phyloP scores from a whole-genome alignment of 2,113 vertebrate genomes.

The Propithecus coquereli region DNA sequence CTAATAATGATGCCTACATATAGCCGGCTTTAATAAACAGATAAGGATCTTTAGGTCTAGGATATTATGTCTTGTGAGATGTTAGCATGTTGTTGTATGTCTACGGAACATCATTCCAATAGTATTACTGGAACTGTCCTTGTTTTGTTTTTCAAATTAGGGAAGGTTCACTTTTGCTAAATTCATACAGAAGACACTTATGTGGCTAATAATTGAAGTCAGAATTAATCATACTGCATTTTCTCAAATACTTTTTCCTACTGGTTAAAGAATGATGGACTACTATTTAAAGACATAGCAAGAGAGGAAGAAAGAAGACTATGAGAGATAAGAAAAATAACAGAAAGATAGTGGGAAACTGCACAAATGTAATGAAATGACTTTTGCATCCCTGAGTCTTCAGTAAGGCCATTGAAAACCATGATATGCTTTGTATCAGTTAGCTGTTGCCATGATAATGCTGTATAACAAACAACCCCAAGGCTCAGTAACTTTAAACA shows the following conservation, averaged over 20 bases:
- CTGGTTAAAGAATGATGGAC: not conserved
- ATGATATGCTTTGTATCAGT: not conserved
- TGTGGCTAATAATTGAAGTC: not conserved
- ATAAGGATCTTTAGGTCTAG: too few species aligned
- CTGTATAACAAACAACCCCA: not conserved
- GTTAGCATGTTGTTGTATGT: accelerated
- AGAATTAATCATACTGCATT: not conserved
- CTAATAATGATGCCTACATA: not conserved
- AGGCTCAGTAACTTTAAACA: not conserved
- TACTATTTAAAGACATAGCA: not conserved
- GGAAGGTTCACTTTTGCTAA: not conserved
- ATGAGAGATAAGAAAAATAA: too few species aligned
- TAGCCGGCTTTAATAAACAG: too few species aligned
- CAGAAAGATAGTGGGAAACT: not conserved
- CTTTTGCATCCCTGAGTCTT: not conserved
- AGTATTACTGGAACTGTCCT: not conserved
- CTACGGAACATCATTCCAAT: not conserved
- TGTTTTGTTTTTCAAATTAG: too few species aligned
- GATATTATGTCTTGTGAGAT: not conserved
- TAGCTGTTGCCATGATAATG: not conserved
- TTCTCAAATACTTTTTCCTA: not conserved
- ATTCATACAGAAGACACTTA: not conserved
- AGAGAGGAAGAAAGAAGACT: not conserved
- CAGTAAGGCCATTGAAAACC: not conserved
- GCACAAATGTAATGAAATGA: not conserved